These are phyloP conservation scores for Scolopax mira DNA, from an alignment of 2,113 vertebrate genomes.

Conservation along the genomic window DNA sequence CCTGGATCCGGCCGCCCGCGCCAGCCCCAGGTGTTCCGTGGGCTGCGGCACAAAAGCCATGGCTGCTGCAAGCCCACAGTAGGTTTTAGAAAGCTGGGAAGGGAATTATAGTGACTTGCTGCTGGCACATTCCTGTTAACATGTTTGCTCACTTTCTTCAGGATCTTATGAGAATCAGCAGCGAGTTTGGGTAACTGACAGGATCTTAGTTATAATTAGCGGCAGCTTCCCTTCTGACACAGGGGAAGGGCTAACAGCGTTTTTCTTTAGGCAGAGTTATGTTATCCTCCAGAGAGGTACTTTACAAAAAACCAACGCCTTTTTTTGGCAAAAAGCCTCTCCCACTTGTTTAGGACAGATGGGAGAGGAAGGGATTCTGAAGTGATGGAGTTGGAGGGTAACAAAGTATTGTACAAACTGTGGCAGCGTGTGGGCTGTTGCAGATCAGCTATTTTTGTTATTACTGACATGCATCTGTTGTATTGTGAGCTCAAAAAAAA, in stretches of 20 bases:
- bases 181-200: constrained; percentile 13
- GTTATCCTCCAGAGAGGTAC: background rate
- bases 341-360: constrained; percentile 30
- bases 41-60: background rate
- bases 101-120: constrained; percentile 8
- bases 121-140: constrained; percentile 13
- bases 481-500: background rate
- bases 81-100: background rate
- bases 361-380: constrained; percentile 1
- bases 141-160: constrained; percentile 27
- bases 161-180: constrained; percentile 30
- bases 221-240: constrained; percentile 25
- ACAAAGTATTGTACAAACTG: background rate
- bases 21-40: background rate
- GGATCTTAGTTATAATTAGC: constrained; percentile 49
- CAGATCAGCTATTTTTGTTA: constrained; percentile 25
- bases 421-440: background rate
- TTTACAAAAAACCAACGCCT: background rate
- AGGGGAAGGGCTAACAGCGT: background rate
- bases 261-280: constrained; percentile 39
- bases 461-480: background rate
- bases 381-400: background rate
- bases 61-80: background rate
- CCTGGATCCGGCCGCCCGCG: background rate
- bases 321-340: constrained; percentile 24